Percentiles rank a stretch among this genome's conserved stretches.
phyloP scores from a whole-genome alignment of 2,888 invertebrate species.

The Therioaphis trifolii region DNA sequence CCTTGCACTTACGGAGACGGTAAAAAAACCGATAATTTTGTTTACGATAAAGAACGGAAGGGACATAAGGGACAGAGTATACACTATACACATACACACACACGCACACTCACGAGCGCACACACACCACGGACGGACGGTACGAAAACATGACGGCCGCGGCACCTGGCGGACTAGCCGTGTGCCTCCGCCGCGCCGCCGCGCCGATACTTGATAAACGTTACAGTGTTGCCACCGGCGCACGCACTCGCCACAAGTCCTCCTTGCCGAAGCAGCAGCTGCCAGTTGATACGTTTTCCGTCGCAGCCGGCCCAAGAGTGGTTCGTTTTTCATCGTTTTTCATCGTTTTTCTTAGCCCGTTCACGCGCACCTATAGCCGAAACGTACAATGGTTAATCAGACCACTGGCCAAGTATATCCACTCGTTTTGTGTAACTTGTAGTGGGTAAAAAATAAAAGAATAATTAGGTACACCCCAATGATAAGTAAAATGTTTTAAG shows the following conservation, averaged over 20 bases:
- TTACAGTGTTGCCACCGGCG: constrained; percentile 30
- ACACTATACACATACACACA: neutral
- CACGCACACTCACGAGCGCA: neutral
- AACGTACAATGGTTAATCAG: no score
- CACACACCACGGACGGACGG: neutral
- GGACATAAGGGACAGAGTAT: constrained; percentile 54
- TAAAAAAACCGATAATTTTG: constrained; percentile 58
- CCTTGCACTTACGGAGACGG: constrained; percentile 1
- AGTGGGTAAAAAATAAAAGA: no score
- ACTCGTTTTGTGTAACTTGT: no score
- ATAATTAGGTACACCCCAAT: no score
- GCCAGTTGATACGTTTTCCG: no score
- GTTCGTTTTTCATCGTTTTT: no score
- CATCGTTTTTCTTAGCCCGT: no score
- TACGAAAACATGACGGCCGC: constrained; percentile 27
- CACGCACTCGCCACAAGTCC: neutral
- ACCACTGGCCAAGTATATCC: no score
- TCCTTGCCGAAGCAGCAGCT: neutral
- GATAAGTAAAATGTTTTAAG: no score
- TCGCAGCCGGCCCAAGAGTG: no score
- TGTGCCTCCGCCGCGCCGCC: no score
- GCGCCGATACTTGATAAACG: constrained; percentile 26
- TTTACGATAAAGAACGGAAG: constrained; percentile 58
- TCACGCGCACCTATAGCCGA: no score
- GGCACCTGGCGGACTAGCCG: constrained; percentile 38